Evolutionary conservation across 2,888 invertebrate species (phyloP).

Genomic region (Crepidodera aurea): DNA sequence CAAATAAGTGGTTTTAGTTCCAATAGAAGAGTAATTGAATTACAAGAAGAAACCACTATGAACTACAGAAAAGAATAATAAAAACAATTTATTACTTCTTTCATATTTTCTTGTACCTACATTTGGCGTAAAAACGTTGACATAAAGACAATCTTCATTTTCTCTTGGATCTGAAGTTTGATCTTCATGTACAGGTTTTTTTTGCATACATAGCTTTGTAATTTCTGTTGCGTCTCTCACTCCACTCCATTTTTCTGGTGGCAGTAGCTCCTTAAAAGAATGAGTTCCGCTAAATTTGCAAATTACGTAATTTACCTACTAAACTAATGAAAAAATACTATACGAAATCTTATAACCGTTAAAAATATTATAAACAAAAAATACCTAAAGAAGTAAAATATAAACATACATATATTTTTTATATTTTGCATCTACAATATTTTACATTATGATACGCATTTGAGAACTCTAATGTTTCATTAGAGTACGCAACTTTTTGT

Average conservation of each 20-base stretch:
- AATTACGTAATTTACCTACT: neutral
- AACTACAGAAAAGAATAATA: no score
- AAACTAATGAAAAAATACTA: neutral
- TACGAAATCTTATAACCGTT: neutral
- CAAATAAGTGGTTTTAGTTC: no score
- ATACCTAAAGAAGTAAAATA: neutral
- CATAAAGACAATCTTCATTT: constrained; percentile 24
- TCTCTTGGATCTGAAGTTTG: neutral
- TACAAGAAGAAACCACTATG: no score
- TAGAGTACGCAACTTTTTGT: no score
- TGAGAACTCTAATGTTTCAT: no score
- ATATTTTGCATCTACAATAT: no score
- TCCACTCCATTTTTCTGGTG: constrained; percentile 6
- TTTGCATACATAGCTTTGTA: constrained; percentile 16
- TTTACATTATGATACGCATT: no score
- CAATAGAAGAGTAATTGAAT: no score
- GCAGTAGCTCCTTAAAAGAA: constrained; percentile 18
- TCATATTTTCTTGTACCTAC: no score
- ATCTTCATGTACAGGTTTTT: neutral
- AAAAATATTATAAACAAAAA: neutral
- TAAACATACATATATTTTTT: neutral
- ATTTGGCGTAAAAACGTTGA: constrained; percentile 24
- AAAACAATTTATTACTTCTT: no score
- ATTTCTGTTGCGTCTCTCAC: constrained; percentile 13
- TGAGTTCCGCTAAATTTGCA: neutral